Evolutionary conservation across 2,888 invertebrate species (phyloP), one percentile per base, ranked within the genome.

Genomic region (Fragum fragum): DNA sequence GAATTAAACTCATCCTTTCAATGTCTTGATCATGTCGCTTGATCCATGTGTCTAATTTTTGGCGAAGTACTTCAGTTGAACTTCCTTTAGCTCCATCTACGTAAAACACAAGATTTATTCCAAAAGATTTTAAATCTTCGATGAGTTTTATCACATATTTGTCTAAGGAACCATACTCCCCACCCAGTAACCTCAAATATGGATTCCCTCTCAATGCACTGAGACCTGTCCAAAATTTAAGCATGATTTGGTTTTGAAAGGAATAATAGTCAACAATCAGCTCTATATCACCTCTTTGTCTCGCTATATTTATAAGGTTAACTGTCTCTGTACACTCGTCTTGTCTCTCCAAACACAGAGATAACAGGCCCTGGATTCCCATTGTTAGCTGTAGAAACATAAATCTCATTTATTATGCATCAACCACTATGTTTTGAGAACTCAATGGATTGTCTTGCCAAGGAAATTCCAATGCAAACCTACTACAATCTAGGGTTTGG

Each of bases 211-310:
- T 78, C 1, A 89, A 68, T 11, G 75, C 61, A 23, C 81, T 71
- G 26, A 93, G 61, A 36, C 89, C 87, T 16, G 80, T 84, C 90
- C 91, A 92, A 36, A 93, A 91, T n/a, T 87, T 87, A 1, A 76
- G 32, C 16, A 89, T 16, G n/a, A 93, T 73, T 21, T 89, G 76
- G 16, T 92, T 91, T 70, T 92, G 83, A 79, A 93, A 93, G 16
- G 88, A 87, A 79, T 93, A 93, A 72, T 87, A 94, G 71, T 94
- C 94, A 1, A 93, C 91, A 23, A 94, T 87, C 39, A 94, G 88
- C 81, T 93, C 92, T 36, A 94, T 90, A 18, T 26, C 23, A 2
- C 92, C 92, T 57, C 76, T 76, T 18, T 86, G 71, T 52, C 81
- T 74, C 3, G 94, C 92, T 0, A 90, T 85, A 73, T 92, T 86